Evolutionary conservation across 2,797 vertebrate species (phyloP).

Genomic region (Sebastes baramenuke): DNA sequence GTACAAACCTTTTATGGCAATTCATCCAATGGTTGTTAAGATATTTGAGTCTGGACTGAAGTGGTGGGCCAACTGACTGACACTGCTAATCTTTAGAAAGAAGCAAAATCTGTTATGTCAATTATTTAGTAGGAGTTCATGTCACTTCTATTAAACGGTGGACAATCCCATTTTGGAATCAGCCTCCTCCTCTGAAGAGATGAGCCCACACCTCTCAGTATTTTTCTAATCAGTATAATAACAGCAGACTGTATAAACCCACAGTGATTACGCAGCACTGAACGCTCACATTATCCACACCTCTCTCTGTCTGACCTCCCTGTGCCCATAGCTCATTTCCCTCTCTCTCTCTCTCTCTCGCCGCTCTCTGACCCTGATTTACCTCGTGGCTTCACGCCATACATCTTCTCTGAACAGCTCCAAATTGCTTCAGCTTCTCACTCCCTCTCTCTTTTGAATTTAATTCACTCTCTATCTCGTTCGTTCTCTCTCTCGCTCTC

Average conservation of each 20-base stretch:
- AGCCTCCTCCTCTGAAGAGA: conserved; percentile 18
- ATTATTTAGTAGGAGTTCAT: background rate
- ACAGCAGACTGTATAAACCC: conserved; percentile 32
- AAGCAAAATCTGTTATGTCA: background rate
- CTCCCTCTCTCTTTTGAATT: conserved; percentile 33
- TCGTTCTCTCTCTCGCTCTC: background rate
- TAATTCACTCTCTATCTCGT: conserved; percentile 48
- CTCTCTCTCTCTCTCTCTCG: background rate
- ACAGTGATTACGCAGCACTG: conserved; percentile 34
- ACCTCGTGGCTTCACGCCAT: conserved; percentile 52
- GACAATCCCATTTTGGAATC: conserved; percentile 1
- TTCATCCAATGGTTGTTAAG: background rate
- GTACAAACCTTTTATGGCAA: background rate
- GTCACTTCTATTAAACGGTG: background rate
- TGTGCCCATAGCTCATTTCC: conserved; percentile 21
- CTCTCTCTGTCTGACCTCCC: conserved; percentile 26
- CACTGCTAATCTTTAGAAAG: background rate
- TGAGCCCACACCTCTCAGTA: background rate
- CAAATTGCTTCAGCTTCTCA: conserved; percentile 59
- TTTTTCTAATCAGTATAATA: conserved; percentile 47
- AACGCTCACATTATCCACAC: conserved; percentile 13
- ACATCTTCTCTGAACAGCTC: conserved; percentile 58
- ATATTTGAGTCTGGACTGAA: background rate
- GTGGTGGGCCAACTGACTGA: background rate
- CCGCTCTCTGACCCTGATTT: conserved; percentile 55